Evolutionary conservation across 2,888 invertebrate species (phyloP), one percentile per base, ranked within the genome.

Genomic region (Drosophila colorata): DNA sequence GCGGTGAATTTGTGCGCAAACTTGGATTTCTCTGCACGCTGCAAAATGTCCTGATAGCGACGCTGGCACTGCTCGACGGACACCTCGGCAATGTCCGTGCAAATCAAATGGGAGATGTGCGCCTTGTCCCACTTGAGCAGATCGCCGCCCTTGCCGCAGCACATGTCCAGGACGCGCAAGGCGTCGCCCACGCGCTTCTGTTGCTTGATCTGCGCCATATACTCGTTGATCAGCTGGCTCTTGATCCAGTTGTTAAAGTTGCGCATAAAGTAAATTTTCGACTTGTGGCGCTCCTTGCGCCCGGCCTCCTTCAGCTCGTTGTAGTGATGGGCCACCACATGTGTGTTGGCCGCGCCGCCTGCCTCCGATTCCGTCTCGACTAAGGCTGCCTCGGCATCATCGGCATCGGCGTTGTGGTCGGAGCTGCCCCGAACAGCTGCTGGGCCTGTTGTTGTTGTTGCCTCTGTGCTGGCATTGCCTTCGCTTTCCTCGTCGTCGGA

Each of bases 161-260:
- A 98, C 94, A 99, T 95, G 91, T 99, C 99, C 55, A 99, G 93
- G 0, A 98, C 97, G 64, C 94, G 94, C 31, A 97, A 83, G 0
- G 95, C 93, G 56, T 94, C 93, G n/a, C 95, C 95, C 73, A 95
- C 93, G 71, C 94, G 94, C 84, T 94, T 95, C 4, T 89, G 92
- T 75, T 94, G 94, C 87, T 94, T 95, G 46, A 95, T 94, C 91
- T 94, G 95, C 72, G 93, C 94, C 85, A 95, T 93, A 92, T 96
- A 95, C 93, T 96, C 95, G 94, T 97, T 95, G 84, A 99, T 99
- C 0, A 98, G 93, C 93, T 98, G 97, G 92, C 97, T 97, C 93
- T 99, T 99, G 13, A 98, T 95, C 99, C 99, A 99, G 92, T 99
- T 99, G 92, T 99, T 99, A 91, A 99, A 98, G 93, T 99, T 99